These are phyloP conservation scores for Cataglyphis rosenhaueri DNA, from an alignment of 2,888 invertebrate genomes.

Conservation along the genomic window DNA sequence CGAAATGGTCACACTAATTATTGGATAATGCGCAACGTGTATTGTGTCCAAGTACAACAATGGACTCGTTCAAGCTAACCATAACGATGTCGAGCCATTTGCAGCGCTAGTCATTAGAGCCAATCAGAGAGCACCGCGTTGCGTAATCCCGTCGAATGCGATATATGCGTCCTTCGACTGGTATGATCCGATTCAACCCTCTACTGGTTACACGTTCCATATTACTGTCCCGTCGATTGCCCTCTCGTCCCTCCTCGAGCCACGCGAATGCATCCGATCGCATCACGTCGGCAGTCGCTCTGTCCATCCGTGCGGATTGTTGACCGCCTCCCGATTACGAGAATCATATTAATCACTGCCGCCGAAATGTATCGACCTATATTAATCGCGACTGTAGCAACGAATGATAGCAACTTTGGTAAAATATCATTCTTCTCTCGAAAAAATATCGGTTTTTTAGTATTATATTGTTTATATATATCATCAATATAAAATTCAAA, in stretches of 20 bases:
- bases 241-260: constrained; percentile 66
- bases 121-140: constrained; percentile 79
- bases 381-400: constrained; percentile 56
- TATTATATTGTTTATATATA: not conserved
- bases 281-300: constrained; percentile 69
- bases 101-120: constrained; percentile 76
- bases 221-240: constrained; percentile 71
- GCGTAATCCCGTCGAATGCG: constrained; percentile 79
- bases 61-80: constrained; percentile 71
- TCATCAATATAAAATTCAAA: not conserved
- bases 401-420: constrained; percentile 54
- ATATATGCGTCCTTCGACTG: constrained; percentile 69
- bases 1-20: constrained; percentile 61
- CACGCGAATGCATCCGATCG: constrained; percentile 71
- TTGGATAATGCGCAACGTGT: constrained; percentile 61
- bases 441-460: constrained; percentile 9
- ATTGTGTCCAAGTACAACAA: constrained; percentile 70
- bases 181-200: constrained; percentile 72
- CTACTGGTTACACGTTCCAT: constrained; percentile 74
- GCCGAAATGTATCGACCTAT: constrained; percentile 71
- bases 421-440: not conserved
- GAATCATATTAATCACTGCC: constrained; percentile 82
- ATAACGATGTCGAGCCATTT: constrained; percentile 77
- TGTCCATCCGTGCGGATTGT: constrained; percentile 76
- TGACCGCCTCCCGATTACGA: constrained; percentile 80